Evolutionary conservation across 2,113 vertebrate genomes (phyloP), one percentile per base, ranked within the genome.

Genomic region (Hydropotes inermis): DNA sequence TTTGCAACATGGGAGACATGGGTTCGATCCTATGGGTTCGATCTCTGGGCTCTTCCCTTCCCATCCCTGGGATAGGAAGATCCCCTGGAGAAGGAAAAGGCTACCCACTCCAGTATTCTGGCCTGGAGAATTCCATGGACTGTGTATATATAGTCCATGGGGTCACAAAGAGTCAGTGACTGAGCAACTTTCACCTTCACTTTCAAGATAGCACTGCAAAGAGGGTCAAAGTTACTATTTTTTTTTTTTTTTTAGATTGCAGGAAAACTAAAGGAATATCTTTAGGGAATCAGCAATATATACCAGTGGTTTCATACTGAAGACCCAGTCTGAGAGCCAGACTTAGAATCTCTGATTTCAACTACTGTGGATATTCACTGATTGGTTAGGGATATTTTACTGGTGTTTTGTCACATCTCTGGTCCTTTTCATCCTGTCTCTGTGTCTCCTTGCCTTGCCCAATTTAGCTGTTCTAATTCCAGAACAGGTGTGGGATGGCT

Each of bases 401-500:
- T 47, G 45, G 2, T 33, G 5, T 85, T 93, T 85, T 94, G 28
- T 81, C 83, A 74, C 25, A 55, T 82, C 55, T 85, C 57, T 70
- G 19, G 45, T 39, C 57, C 33, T 89, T 87, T 84, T 67, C n/a
- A 12, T 19, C 36, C 16, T 74, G 33, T 61, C 58, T 93, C 78
- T 58, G 21, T 74, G 30, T 83, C 54, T 79, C 27, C 39, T 67
- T 61, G 64, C 9, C 14, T 92, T 74, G 93, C 89, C 82, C 78
- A 87, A 57, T 93, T 94, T 82, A 95, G 54, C 36, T n/a, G 50
- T n/a, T 96, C n/a, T 85, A 23, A 87, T 70, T 90, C 79, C 81
- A 96, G 83, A 89, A 89, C 78, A 97, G 98, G 92, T 93, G 70
- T 89, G 92, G 55, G 92, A 85, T 36, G 92, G 54, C 60, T 33